Conservation (phyloP, 1,140 invertebrate species). For the Drosophila rufa region DNA sequence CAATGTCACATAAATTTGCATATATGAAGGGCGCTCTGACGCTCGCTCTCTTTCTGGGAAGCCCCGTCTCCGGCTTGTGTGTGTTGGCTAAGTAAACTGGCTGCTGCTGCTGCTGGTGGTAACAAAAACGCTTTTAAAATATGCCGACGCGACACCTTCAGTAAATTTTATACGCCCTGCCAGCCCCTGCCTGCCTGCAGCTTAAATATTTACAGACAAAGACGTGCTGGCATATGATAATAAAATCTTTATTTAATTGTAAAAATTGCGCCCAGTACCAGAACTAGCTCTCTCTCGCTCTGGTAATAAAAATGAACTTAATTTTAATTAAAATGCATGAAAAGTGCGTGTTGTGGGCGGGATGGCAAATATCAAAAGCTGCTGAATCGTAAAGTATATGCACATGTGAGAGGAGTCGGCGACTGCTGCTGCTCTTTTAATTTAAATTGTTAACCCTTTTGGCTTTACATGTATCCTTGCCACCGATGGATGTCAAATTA, state of each 20-base stretch:
- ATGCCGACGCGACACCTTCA: conserved; percentile 84
- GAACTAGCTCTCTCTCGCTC: conserved; percentile 29
- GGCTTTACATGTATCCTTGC: conserved; percentile 48
- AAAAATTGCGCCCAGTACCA: conserved; percentile 69
- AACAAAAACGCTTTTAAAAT: conserved; percentile 84
- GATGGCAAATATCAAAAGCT: conserved; percentile 44
- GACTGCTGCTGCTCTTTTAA: conserved; percentile 50
- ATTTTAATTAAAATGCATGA: conserved; percentile 84
- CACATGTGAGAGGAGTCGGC: conserved; percentile 16
- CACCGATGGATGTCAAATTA: conserved; percentile 77
- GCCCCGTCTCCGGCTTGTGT: conserved; percentile 12
- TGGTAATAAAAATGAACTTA: conserved; percentile 82
- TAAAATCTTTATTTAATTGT: conserved; percentile 84
- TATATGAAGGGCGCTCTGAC: conserved; percentile 51
- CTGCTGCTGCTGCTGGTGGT: conserved; percentile 29
- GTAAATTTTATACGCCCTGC: conserved; percentile 76
- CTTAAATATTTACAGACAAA: conserved; percentile 26
- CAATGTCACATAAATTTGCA: conserved; percentile 81
- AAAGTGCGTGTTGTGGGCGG: conserved; percentile 57
- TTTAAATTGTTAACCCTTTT: conserved; percentile 78
- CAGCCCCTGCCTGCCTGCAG: conserved; percentile 7
- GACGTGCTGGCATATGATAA: conserved; percentile 64
- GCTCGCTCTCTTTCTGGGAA: conserved; percentile 2
- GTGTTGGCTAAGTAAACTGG: conserved; percentile 69
- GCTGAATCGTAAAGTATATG: conserved; percentile 67